phyloP scores from a whole-genome alignment of 2,888 invertebrate species.

The Diaphora mendica region DNA sequence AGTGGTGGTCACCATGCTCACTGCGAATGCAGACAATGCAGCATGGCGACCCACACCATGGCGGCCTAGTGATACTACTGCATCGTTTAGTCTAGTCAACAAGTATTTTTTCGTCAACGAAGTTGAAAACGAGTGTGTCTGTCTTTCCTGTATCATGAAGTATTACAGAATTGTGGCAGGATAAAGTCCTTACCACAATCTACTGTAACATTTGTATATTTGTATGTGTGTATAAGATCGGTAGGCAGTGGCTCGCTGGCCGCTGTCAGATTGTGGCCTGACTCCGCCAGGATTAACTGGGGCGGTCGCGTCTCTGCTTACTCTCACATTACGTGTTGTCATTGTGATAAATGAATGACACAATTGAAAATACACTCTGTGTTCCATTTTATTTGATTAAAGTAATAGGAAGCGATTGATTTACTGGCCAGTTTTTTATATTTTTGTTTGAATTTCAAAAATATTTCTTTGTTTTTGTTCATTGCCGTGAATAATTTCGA shows the following conservation, averaged over 20 bases:
- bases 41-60: no score
- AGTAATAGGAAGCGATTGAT: neutral
- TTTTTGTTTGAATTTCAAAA: neutral
- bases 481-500: neutral
- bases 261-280: conserved; percentile 74
- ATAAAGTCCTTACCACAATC: conserved; percentile 9
- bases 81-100: no score
- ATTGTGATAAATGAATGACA: conserved; percentile 18
- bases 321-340: conserved; percentile 55
- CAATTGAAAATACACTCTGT: conserved; percentile 22
- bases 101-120: no score
- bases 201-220: conserved; percentile 19
- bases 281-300: conserved; percentile 71
- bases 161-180: neutral
- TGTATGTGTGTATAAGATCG: conserved; percentile 37
- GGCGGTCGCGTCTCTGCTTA: conserved; percentile 52
- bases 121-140: no score
- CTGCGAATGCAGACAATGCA: no score
- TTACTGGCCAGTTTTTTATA: neutral
- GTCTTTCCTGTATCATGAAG: neutral
- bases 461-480: neutral
- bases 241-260: conserved; percentile 56
- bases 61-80: no score
- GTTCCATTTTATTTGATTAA: neutral
- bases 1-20: no score